phyloP scores from a whole-genome alignment of 2,888 invertebrate species.

The Meteorus colon region DNA sequence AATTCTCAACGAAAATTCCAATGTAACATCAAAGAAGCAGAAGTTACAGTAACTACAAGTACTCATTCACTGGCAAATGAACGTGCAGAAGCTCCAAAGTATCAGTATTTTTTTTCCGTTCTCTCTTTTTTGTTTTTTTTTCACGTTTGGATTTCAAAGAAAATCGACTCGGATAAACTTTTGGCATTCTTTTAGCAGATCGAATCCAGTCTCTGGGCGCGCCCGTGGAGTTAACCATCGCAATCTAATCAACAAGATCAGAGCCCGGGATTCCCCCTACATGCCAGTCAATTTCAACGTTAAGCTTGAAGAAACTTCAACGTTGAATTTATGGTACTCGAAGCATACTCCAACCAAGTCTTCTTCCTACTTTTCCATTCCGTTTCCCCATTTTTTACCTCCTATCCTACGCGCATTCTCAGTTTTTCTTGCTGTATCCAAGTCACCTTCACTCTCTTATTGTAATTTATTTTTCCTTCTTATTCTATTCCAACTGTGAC shows the following conservation, averaged over 20 bases:
- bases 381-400: background rate
- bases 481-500: background rate
- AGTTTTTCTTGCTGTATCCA: constrained; percentile 20
- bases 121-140: background rate
- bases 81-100: constrained; percentile 20
- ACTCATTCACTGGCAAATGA: constrained; percentile 30
- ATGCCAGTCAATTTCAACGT: constrained; percentile 35
- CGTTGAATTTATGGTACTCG: constrained; percentile 33
- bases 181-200: constrained; percentile 50
- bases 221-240: constrained; percentile 57
- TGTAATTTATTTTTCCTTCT: background rate
- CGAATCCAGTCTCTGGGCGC: constrained; percentile 44
- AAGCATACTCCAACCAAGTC: constrained; percentile 29
- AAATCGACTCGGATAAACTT: constrained; percentile 40
- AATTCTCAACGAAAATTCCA: constrained; percentile 3
- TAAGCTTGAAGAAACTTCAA: constrained; percentile 33
- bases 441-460: background rate
- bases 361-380: constrained; percentile 28
- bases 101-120: background rate
- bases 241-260: constrained; percentile 61
- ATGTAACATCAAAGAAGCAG: constrained; percentile 19
- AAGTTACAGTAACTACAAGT: background rate
- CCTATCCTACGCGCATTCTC: constrained; percentile 31
- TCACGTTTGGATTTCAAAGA: constrained; percentile 30
- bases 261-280: constrained; percentile 43